Percentiles rank a stretch among this genome's conserved stretches.
phyloP scores from a whole-genome alignment of 2,797 vertebrate species.

The Chanos chanos region DNA sequence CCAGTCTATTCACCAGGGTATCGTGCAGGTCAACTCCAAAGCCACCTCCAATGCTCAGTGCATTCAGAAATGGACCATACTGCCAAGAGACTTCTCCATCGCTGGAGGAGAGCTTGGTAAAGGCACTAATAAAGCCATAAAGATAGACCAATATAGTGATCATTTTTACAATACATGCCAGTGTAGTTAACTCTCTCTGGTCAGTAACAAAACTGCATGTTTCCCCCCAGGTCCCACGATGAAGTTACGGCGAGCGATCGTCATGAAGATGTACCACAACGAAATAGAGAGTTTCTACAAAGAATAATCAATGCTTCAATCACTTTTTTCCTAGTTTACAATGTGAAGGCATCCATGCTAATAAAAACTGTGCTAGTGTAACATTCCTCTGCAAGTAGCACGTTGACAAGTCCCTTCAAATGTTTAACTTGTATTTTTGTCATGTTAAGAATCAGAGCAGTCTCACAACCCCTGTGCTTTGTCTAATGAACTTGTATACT shows the following conservation, averaged over 20 bases:
- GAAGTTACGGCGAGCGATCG: constrained; percentile 76
- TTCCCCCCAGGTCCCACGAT: constrained; percentile 79
- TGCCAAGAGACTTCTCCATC: constrained; percentile 83
- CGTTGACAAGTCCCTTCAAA: too few relatives aligned
- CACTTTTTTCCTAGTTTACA: too few relatives aligned
- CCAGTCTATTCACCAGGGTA: constrained; percentile 76
- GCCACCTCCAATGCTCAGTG: constrained; percentile 76
- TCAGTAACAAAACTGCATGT: not conserved
- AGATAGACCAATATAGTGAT: not conserved
- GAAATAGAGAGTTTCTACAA: constrained; percentile 76
- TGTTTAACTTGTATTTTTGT: not conserved
- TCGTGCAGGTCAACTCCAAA: constrained; percentile 69
- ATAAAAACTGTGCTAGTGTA: too few relatives aligned
- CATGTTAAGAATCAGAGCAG: not conserved
- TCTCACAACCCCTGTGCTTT: not conserved
- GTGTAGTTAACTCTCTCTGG: too few relatives aligned
- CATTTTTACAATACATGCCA: too few relatives aligned
- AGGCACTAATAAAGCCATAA: constrained; percentile 10
- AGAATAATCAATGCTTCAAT: too few relatives aligned
- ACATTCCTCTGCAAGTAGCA: too few relatives aligned
- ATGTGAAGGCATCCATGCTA: too few relatives aligned
- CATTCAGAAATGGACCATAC: constrained; percentile 81
- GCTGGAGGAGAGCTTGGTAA: constrained; percentile 83
- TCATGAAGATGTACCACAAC: constrained; percentile 75
- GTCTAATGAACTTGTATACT: constrained; percentile 1